Evolutionary conservation across 2,797 vertebrate genomes (phyloP).

Genomic region (Philypnodon macrostomus): DNA sequence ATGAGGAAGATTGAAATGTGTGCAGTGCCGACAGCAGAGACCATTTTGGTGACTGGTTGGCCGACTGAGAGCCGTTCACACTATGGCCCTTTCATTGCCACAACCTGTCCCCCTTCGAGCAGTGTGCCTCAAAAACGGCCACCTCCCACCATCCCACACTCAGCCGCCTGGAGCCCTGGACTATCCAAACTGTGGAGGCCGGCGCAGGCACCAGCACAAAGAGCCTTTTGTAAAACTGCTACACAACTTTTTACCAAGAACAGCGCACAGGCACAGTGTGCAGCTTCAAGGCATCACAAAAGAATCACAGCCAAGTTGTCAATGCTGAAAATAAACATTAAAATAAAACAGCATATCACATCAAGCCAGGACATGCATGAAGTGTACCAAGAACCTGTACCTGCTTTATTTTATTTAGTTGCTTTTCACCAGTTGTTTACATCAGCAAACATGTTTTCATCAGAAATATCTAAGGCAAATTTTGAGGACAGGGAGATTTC

Average conservation of each 20-base stretch:
- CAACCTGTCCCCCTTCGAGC: slow-evolving; percentile 37
- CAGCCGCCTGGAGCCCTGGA: slow-evolving; percentile 33
- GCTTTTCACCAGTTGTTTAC: too few species aligned
- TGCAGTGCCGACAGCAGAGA: slow-evolving; percentile 40
- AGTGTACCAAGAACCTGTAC: too few species aligned
- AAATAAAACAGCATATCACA: too few species aligned
- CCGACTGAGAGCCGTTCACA: slow-evolving; percentile 45
- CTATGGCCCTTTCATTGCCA: slow-evolving; percentile 59
- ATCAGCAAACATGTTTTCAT: too few species aligned
- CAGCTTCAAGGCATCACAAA: slow-evolving; percentile 1
- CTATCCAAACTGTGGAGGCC: slow-evolving; percentile 40
- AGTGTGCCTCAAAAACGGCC: slow-evolving; percentile 28
- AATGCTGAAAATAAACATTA: too few species aligned
- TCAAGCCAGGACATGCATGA: too few species aligned
- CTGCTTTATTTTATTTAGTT: too few species aligned
- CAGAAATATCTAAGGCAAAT: too few species aligned
- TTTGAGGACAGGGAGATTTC: too few species aligned
- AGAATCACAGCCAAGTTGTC: neutral
- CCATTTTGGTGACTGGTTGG: slow-evolving; percentile 56
- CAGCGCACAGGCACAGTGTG: slow-evolving; percentile 13
- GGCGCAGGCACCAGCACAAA: slow-evolving; percentile 55
- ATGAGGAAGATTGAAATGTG: slow-evolving; percentile 50
- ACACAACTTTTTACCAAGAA: slow-evolving; percentile 19
- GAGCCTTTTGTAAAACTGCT: slow-evolving; percentile 58
- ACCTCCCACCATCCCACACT: slow-evolving; percentile 12